Percentiles rank a stretch among this genome's conserved stretches.
These are phyloP conservation scores for Cherax quadricarinatus DNA, from an alignment of 1,140 invertebrate species.

Conservation along the genomic window DNA sequence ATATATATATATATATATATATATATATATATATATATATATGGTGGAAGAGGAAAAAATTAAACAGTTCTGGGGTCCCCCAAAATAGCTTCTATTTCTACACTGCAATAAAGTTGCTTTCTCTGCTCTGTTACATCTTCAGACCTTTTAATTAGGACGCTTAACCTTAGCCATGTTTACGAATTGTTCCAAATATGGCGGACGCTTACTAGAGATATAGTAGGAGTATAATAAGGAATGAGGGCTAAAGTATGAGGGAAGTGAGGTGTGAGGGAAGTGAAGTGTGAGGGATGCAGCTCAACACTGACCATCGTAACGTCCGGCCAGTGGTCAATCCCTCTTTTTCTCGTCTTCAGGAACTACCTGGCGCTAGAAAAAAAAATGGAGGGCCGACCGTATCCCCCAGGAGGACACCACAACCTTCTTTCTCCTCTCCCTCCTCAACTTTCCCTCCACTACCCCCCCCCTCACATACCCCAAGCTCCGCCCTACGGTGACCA, in stretches of 20 bases:
- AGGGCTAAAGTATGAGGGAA: not conserved
- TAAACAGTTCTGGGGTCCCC: too few relatives aligned
- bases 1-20: too few relatives aligned
- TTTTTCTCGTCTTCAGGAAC: not conserved
- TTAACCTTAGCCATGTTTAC: too few relatives aligned
- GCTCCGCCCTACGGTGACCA: conserved; percentile 34
- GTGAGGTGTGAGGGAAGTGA: not conserved
- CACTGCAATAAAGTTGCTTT: too few relatives aligned
- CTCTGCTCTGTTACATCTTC: too few relatives aligned
- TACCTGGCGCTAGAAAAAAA: conserved; percentile 26
- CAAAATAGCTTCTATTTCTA: too few relatives aligned
- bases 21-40: too few relatives aligned
- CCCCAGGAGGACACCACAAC: conserved; percentile 25
- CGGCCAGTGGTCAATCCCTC: conserved; percentile 29
- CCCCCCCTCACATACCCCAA: not conserved
- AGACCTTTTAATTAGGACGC: too few relatives aligned
- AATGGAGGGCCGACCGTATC: conserved; percentile 44
- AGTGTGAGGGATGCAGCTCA: not conserved
- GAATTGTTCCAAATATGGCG: not conserved
- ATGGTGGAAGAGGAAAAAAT: too few relatives aligned
- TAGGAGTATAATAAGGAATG: not conserved
- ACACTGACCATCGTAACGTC: conserved; percentile 13
- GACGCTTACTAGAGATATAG: not conserved
- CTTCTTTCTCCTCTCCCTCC: not conserved
- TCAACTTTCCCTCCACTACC: not conserved